phyloP scores from a whole-genome alignment of 2,888 invertebrate species.

The Andrena marginata region DNA sequence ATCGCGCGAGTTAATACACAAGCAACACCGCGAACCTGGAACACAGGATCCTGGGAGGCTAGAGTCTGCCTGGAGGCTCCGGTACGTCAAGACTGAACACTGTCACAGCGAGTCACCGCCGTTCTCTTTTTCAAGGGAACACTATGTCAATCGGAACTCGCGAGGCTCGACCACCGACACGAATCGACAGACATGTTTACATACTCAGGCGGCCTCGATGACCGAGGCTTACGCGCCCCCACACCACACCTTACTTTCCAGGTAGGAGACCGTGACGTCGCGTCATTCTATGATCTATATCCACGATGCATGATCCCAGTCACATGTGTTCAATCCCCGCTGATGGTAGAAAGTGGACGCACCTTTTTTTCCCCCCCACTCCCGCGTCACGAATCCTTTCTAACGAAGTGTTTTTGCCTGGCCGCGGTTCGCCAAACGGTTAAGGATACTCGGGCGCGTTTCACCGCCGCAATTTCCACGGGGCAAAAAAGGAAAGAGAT shows the following conservation, averaged over 20 bases:
- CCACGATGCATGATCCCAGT: background rate
- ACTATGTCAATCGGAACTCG: background rate
- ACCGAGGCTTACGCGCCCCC: background rate
- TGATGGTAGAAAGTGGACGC: too few relatives aligned
- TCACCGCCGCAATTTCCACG: background rate
- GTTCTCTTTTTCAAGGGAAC: background rate
- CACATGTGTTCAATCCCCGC: background rate
- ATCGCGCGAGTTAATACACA: too few relatives aligned
- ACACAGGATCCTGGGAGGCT: too few relatives aligned
- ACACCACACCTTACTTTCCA: background rate
- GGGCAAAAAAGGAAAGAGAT: conserved; percentile 3
- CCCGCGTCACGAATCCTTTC: background rate
- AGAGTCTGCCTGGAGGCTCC: too few relatives aligned
- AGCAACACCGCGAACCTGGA: background rate
- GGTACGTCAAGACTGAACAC: background rate
- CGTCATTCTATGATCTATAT: background rate
- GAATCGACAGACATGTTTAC: background rate
- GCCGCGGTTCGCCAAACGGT: background rate
- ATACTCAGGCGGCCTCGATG: background rate
- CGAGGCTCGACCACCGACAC: background rate
- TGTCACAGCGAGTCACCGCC: background rate
- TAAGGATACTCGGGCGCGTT: background rate
- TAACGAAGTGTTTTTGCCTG: background rate
- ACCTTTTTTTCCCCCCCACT: background rate
- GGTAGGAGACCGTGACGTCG: background rate